Evolutionary conservation across 2,888 invertebrate genomes (phyloP).

Genomic region (Pollenia angustigena): DNA sequence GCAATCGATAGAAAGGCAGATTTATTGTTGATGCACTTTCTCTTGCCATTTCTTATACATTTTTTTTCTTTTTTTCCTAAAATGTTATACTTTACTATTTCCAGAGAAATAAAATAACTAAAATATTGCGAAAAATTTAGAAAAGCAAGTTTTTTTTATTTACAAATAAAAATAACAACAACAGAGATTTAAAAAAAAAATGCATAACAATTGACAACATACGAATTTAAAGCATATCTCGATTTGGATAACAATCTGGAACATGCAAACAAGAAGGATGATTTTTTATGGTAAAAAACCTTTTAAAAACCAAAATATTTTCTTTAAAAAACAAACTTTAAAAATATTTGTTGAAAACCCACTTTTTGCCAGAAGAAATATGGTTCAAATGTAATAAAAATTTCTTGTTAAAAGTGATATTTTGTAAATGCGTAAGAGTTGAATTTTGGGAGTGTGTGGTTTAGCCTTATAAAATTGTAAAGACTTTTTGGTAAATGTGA

Average conservation of each 20-base stretch:
- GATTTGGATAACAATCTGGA: neutral
- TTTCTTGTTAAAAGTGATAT: too few species aligned
- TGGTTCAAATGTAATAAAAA: too few species aligned
- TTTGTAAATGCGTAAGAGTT: too few species aligned
- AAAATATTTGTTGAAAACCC: too few species aligned
- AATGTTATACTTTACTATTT: neutral
- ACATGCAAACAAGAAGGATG: neutral
- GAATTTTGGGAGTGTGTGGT: too few species aligned
- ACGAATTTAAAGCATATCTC: neutral
- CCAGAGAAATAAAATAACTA: slow-evolving; percentile 64
- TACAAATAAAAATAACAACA: slow-evolving; percentile 30
- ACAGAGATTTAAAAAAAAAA: slow-evolving; percentile 58
- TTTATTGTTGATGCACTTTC: slow-evolving; percentile 67
- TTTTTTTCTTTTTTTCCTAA: slow-evolving; percentile 9
- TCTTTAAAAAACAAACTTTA: too few species aligned
- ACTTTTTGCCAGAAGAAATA: too few species aligned
- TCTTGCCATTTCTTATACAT: neutral
- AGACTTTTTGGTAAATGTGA: too few species aligned
- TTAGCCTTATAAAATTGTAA: too few species aligned
- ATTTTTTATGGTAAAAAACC: neutral
- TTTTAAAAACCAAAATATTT: too few species aligned
- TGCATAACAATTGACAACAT: slow-evolving; percentile 42
- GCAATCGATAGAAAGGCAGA: slow-evolving; percentile 54
- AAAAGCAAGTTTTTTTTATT: slow-evolving; percentile 35
- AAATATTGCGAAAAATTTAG: slow-evolving; percentile 34